phyloP scores from a whole-genome alignment of 1,140 invertebrate genomes.

The Plutomurus gul region DNA sequence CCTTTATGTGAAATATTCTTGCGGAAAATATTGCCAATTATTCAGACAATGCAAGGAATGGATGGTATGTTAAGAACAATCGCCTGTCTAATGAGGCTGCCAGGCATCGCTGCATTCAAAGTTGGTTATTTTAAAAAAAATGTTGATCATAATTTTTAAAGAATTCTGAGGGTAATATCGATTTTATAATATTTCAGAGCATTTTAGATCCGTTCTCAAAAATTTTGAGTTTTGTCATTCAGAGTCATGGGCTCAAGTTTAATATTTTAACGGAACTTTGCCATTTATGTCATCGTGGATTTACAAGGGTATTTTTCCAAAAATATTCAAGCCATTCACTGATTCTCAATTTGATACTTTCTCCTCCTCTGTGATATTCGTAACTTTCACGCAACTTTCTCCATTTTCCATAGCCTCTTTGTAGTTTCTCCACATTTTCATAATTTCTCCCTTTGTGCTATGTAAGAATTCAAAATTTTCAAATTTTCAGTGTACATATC shows the following conservation, averaged over 20 bases:
- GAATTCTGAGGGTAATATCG: not conserved
- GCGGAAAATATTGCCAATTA: constrained; percentile 73
- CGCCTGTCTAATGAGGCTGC: constrained; percentile 80
- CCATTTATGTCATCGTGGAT: constrained; percentile 83
- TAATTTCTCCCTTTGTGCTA: too few relatives aligned
- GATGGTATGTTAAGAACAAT: constrained; percentile 82
- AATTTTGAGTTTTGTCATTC: constrained; percentile 85
- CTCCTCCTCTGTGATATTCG: too few relatives aligned
- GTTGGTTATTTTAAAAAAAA: constrained; percentile 59
- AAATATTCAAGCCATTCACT: not conserved
- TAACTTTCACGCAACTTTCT: not conserved
- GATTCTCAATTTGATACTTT: not conserved
- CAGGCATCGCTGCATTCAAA: constrained; percentile 77
- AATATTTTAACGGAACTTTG: constrained; percentile 85
- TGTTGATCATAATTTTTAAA: not conserved
- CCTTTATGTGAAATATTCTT: constrained; percentile 78
- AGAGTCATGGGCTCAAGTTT: constrained; percentile 84
- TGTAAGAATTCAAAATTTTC: too few relatives aligned
- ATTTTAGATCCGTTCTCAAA: constrained; percentile 96
- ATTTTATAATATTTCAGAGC: constrained; percentile 61
- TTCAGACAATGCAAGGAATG: constrained; percentile 74
- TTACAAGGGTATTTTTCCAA: constrained; percentile 67
- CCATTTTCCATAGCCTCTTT: not conserved
- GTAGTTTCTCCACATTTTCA: constrained; percentile 23
- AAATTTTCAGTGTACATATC: not conserved